phyloP scores from a whole-genome alignment of 1,140 invertebrate species.

The Sarcophaga bullata region DNA sequence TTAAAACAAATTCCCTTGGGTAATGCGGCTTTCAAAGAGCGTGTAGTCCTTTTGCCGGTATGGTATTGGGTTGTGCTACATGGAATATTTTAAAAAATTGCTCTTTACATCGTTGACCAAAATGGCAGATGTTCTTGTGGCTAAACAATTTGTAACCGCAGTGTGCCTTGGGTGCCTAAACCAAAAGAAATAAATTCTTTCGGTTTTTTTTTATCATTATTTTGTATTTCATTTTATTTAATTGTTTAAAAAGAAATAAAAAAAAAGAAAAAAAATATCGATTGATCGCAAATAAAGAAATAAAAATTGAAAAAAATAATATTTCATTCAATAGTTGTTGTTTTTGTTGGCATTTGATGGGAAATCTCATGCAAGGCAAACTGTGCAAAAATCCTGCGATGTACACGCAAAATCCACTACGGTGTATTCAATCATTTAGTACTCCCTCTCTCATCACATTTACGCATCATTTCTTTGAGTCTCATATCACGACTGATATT shows the following conservation, averaged over 20 bases:
- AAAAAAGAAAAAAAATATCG: not conserved
- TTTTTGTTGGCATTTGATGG: not conserved
- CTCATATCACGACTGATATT: constrained; percentile 11
- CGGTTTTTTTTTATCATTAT: not conserved
- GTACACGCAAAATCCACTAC: constrained; percentile 49
- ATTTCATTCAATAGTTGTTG: not conserved
- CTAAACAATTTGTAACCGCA: constrained; percentile 58
- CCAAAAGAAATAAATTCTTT: not conserved
- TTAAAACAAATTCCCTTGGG: constrained; percentile 47
- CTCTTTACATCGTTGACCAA: constrained; percentile 56
- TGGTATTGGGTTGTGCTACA: constrained; percentile 60
- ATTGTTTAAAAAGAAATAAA: not conserved
- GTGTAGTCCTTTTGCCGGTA: constrained; percentile 59
- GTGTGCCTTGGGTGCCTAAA: constrained; percentile 54
- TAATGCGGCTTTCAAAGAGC: constrained; percentile 42
- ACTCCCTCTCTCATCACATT: constrained; percentile 39
- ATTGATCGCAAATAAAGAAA: no score
- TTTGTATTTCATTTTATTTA: not conserved
- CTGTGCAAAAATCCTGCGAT: constrained; percentile 50
- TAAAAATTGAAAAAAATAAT: not conserved
- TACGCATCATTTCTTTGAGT: not conserved
- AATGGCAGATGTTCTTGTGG: constrained; percentile 56
- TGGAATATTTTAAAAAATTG: constrained; percentile 64
- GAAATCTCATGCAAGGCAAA: constrained; percentile 57
- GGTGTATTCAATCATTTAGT: constrained; percentile 50